Evolutionary conservation across 37 sponge, comb jelly and placozoan species (phyloP).

Genomic region (Axinella damicornis): DNA sequence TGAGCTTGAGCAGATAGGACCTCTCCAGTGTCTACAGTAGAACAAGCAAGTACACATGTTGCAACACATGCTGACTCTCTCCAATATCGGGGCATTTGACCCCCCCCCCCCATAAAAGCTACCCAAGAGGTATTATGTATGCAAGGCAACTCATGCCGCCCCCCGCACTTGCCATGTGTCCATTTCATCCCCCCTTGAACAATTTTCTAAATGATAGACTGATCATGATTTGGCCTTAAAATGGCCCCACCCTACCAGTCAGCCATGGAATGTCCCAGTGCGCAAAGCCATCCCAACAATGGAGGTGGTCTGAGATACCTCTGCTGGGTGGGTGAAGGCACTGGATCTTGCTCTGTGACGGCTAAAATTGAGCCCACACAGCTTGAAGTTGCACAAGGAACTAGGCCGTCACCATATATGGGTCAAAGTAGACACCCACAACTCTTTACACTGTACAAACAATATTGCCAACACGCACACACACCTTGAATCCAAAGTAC

Average conservation of each 20-base stretch:
- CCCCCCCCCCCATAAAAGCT: no score
- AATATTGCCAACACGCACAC: not conserved
- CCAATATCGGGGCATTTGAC: no score
- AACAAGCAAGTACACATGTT: not conserved
- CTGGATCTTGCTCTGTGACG: slow-evolving; percentile 32
- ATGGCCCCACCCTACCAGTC: not conserved
- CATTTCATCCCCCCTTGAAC: no score
- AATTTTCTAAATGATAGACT: no score
- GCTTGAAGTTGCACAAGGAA: slow-evolving; percentile 20
- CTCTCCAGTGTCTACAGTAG: slow-evolving; percentile 90
- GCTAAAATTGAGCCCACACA: slow-evolving; percentile 22
- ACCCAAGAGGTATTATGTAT: no score
- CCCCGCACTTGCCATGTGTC: no score
- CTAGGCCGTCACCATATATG: no score
- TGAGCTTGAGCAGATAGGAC: slow-evolving; percentile 94
- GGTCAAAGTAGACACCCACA: no score
- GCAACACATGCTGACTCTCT: not conserved
- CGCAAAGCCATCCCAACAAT: slow-evolving; percentile 41
- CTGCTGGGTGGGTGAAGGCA: slow-evolving; percentile 19
- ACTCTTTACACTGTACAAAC: no score
- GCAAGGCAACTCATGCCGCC: no score
- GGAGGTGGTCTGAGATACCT: not conserved
- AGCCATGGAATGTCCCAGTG: slow-evolving; percentile 33
- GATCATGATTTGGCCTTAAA: no score
- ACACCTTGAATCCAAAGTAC: slow-evolving; percentile 98